Evolutionary conservation across 2,113 vertebrate genomes (phyloP), one percentile per base, ranked within the genome.

Genomic region (Prionailurus viverrinus): DNA sequence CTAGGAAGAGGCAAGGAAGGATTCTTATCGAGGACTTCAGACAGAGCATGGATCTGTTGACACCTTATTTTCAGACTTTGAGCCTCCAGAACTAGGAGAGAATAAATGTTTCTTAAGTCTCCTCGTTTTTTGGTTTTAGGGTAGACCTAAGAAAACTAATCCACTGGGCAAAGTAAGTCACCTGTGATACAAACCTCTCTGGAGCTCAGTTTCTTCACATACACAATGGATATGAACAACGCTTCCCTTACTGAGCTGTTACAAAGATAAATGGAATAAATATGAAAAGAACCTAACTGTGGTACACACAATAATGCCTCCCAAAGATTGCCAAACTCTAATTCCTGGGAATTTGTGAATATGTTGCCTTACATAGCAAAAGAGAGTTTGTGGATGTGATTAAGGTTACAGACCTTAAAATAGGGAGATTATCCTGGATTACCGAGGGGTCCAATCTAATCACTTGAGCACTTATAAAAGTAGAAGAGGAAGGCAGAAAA

Each of bases 361-460:
- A 48, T 31, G 36, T 97, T 85, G 45, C 55, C 74, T 83, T 82
- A 45, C 27, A 36, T 29, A 27, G 74, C 68, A 84, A 93, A 82
- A 94, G 53, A 74, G 79, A 83, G 14, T 25, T 15, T 92, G 27
- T 48, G 23, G 55, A 29, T 78, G 36, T 71, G 41, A 84, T 41
- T 76, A 74, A 45, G 55, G 45, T 84, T 87, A 87, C 11, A 51
- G 90, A 84, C 31, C 19, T 95, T 92, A 93, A 84, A 39, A 86
- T 51, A 79, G 61, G 31, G 18, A 69, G 58, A 89, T 97, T 68
- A 91, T 89, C 79, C 61, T 65, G 86, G 73, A 89, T 95, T 91
- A 89, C 68, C 0, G 4, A 33, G 27, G 51, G 55, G 15, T 11
- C 5, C 82, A 41, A 95, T 86, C 55, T 91, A 89, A 96, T 97